Evolutionary conservation across 2,888 invertebrate species (phyloP).

Genomic region (Holacanthella duospinosa): DNA sequence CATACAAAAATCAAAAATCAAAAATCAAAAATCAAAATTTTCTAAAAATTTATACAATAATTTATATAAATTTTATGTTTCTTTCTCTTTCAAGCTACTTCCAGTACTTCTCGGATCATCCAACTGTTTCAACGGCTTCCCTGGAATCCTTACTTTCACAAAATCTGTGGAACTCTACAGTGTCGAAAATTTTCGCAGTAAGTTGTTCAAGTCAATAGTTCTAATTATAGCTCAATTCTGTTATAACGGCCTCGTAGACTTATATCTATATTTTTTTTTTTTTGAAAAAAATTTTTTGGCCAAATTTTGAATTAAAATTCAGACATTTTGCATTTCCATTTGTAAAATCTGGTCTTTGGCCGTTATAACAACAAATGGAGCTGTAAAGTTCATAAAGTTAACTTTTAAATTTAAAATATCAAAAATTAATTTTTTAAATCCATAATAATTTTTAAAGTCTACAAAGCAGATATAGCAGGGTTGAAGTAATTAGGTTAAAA

Average conservation of each 20-base stretch:
- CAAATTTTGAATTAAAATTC: neutral
- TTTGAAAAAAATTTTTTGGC: neutral
- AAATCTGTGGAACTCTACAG: neutral
- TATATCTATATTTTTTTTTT: neutral
- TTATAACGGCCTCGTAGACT: slow-evolving; percentile 11
- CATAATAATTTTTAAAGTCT: too few relatives aligned
- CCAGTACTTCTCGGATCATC: slow-evolving; percentile 14
- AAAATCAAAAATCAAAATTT: neutral
- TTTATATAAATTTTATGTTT: neutral
- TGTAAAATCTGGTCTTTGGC: slow-evolving; percentile 3
- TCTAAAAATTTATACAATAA: neutral
- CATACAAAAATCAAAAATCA: neutral
- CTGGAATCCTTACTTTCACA: slow-evolving; percentile 12
- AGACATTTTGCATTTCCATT: neutral
- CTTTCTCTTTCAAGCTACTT: slow-evolving; percentile 15
- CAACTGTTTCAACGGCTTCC: slow-evolving; percentile 17
- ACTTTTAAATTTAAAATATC: neutral
- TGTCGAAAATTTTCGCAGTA: neutral
- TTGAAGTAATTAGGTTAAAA: too few relatives aligned
- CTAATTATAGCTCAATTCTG: neutral
- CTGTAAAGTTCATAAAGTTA: neutral
- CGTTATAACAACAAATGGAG: slow-evolving; percentile 3
- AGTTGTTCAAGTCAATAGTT: neutral
- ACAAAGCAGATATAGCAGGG: neutral
- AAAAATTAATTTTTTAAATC: too few relatives aligned